Base-by-base conservation (phyloP, 2,113 vertebrate species). In the Pteronura brasiliensis region DNA sequence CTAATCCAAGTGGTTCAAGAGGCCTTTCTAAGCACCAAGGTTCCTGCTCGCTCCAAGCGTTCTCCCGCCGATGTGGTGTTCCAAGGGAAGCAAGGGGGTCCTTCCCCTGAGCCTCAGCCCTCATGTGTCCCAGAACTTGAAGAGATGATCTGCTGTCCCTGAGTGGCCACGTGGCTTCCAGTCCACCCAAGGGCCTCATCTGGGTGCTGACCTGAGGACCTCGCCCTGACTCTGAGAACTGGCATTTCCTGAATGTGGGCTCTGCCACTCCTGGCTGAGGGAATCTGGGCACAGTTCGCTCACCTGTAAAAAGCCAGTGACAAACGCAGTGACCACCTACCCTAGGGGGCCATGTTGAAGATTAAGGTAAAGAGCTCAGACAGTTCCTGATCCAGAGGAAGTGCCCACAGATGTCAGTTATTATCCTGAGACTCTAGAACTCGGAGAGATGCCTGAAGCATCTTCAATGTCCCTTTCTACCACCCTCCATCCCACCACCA, bases 11-110 rank as follows among this genome's bases (percentile, higher is more conserved):
- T 4, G 74, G 59, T 47, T 34, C 55, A 20, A 3, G 34, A 49
- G 36, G 21, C 17, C 23, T 61, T 42, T 90, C 81, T 6, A 9
- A 11, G 34, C 39, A 31, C 20, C 3, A 4, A 77, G 52, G 23
- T 14, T 20, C 17, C 42, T 4, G 2, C 31, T 4, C 0, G 11
- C 49, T 20, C 31, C 0, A 2, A 15, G n/a, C 13, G 0, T 2
- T 0, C 36, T 39, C 31, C 3, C 1, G 0, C 13, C 2, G 0
- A 14, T 0, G 0, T 0, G 31, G 23, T 20, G 6, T 20, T 31
- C 55, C 0, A 3, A 21, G 25, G 27, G 5, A 31, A 14, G 20
- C 7, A 0, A 11, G 1, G 17, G 29, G 61, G 1, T 12, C 6
- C 11, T 6, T 34, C 63, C 31, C 14, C 63, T 6, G 14, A 4